Percentiles rank a stretch among this genome's conserved stretches.
Conservation (phyloP, 2,888 invertebrate species). For the Xylota segnis region DNA sequence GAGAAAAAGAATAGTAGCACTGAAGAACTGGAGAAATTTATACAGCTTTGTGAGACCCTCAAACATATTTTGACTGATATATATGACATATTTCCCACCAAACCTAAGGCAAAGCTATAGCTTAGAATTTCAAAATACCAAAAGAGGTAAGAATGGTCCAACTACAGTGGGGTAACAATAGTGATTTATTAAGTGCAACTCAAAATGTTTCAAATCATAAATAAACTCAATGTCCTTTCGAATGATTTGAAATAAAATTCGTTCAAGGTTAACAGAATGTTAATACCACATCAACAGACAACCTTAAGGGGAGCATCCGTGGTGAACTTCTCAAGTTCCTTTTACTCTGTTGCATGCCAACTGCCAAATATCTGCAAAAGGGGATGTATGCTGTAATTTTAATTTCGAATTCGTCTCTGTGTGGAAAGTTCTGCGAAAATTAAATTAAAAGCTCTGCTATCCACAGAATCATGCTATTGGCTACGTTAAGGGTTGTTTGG, state of each 20-base stretch:
- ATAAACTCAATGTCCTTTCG: no score
- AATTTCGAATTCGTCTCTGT: slow-evolving; percentile 40
- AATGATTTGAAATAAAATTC: no score
- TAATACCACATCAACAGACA: not conserved
- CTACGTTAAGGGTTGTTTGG: slow-evolving; percentile 54
- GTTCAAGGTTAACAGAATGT: not conserved
- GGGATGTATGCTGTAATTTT: slow-evolving; percentile 13
- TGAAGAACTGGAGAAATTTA: no score
- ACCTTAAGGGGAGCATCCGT: slow-evolving; percentile 31
- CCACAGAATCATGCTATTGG: slow-evolving; percentile 67
- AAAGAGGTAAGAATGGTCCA: no score
- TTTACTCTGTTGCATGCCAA: not conserved
- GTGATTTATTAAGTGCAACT: not conserved
- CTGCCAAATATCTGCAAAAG: slow-evolving; percentile 42
- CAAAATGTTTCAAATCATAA: no score
- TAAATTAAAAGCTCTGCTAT: slow-evolving; percentile 64
- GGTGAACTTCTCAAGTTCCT: slow-evolving; percentile 22
- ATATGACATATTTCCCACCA: no score
- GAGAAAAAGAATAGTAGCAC: no score
- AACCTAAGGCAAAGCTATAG: no score
- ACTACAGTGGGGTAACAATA: not conserved
- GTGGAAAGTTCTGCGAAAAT: slow-evolving; percentile 35
- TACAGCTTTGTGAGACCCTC: no score
- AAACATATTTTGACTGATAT: no score
- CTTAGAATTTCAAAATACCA: no score